These are phyloP conservation scores for Dolomedes plantarius DNA, from an alignment of 2,888 invertebrate species.

Conservation along the genomic window DNA sequence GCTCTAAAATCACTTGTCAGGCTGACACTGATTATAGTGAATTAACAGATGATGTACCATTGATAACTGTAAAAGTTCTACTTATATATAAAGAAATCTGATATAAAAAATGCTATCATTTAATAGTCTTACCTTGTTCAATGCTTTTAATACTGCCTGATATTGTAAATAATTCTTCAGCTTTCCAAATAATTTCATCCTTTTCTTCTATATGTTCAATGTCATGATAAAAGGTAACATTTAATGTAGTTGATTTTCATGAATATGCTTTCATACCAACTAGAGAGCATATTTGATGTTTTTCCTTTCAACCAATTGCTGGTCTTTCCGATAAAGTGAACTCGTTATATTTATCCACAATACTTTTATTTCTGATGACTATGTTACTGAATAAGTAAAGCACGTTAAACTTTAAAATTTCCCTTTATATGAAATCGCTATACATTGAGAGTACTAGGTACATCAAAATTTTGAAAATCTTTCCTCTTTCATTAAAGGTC, in stretches of 20 bases:
- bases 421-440: constrained; percentile 92
- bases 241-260: constrained; percentile 77
- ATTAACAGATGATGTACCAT: constrained; percentile 79
- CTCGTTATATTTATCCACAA: constrained; percentile 42
- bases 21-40: no score
- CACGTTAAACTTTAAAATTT: constrained; percentile 87
- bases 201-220: constrained; percentile 75
- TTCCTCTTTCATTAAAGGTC: constrained; percentile 86
- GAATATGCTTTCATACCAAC: constrained; percentile 78
- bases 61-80: constrained; percentile 88
- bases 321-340: constrained; percentile 82
- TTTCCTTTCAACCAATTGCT: constrained; percentile 93
- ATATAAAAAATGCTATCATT: constrained; percentile 78
- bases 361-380: constrained; percentile 80
- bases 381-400: constrained; percentile 89
- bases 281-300: constrained; percentile 83
- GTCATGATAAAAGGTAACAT: constrained; percentile 93
- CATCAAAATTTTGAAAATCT: constrained; percentile 91
- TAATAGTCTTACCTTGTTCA: constrained; percentile 79
- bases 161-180: constrained; percentile 86
- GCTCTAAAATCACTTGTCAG: constrained; percentile 83
- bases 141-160: constrained; percentile 88
- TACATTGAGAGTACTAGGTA: constrained; percentile 89
- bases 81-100: constrained; percentile 89
- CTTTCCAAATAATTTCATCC: constrained; percentile 87